Conservation (phyloP, 1,140 invertebrate genomes). For the Mizuhopecten yessoensis region DNA sequence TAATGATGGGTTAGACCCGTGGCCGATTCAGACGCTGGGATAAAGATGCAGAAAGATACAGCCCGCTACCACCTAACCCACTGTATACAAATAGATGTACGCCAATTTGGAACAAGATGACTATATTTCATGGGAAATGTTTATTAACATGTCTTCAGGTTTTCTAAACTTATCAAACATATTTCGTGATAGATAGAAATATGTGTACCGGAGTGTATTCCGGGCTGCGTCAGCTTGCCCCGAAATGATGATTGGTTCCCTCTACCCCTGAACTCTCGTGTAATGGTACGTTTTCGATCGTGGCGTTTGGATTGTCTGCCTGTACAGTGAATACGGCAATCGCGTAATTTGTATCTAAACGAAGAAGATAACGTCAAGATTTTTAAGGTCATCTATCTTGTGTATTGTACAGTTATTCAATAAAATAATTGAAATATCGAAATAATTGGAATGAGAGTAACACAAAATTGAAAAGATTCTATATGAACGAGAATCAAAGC, state of each 20-base stretch:
- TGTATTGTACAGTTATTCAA: neutral
- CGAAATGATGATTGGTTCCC: neutral
- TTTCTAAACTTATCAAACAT: constrained; percentile 20
- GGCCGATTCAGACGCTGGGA: neutral
- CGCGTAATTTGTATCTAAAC: neutral
- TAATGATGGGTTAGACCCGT: neutral
- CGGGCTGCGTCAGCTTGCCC: neutral
- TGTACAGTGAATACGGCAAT: neutral
- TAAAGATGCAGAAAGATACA: too few relatives aligned
- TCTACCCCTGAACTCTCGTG: neutral
- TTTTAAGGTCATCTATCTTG: neutral
- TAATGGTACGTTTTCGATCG: neutral
- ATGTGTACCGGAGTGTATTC: neutral
- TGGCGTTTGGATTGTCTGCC: neutral
- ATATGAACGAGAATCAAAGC: constrained; percentile 1
- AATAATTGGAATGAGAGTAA: constrained; percentile 29
- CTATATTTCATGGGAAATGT: neutral
- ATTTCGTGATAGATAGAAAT: neutral
- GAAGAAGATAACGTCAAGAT: neutral
- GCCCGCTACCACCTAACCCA: neutral
- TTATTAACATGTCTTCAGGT: neutral
- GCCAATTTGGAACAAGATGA: neutral
- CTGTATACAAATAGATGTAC: neutral
- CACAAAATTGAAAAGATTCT: neutral
- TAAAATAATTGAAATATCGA: constrained; percentile 36